These are phyloP conservation scores for Epinotia ramella DNA, from an alignment of 2,888 invertebrate species.

Conservation along the genomic window DNA sequence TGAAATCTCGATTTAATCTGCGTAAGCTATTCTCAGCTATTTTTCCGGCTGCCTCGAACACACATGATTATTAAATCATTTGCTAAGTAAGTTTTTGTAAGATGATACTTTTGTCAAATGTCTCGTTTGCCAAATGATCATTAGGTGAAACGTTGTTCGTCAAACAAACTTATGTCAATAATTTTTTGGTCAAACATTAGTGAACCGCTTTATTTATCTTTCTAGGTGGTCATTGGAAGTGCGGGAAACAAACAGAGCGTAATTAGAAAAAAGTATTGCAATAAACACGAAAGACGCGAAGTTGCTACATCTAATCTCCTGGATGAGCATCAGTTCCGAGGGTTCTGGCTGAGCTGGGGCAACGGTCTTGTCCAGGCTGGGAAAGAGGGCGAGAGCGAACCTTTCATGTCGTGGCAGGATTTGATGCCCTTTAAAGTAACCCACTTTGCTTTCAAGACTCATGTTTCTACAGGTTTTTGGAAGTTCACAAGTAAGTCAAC, in stretches of 20 bases:
- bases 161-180: no score
- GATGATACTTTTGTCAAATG: no score
- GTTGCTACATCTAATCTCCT: conserved; percentile 1
- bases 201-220: neutral
- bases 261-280: conserved; percentile 7
- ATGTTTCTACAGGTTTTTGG: conserved; percentile 19
- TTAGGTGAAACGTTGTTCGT: no score
- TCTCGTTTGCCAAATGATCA: no score
- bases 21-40: no score
- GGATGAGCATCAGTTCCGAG: conserved; percentile 18
- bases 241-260: conserved; percentile 7
- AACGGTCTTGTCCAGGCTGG: conserved; percentile 13
- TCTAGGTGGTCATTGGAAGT: conserved; percentile 9
- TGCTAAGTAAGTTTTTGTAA: no score
- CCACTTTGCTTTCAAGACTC: conserved; percentile 8
- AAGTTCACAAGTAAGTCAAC: conserved; percentile 16
- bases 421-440: neutral
- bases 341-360: conserved; percentile 17
- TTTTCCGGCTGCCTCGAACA: no score
- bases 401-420: conserved; percentile 27
- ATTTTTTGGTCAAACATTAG: no score
- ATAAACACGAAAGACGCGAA: neutral
- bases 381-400: neutral
- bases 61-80: no score
- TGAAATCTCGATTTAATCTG: no score